These are phyloP conservation scores for Donacobius atricapilla DNA, from an alignment of 2,113 vertebrate species.

Conservation along the genomic window DNA sequence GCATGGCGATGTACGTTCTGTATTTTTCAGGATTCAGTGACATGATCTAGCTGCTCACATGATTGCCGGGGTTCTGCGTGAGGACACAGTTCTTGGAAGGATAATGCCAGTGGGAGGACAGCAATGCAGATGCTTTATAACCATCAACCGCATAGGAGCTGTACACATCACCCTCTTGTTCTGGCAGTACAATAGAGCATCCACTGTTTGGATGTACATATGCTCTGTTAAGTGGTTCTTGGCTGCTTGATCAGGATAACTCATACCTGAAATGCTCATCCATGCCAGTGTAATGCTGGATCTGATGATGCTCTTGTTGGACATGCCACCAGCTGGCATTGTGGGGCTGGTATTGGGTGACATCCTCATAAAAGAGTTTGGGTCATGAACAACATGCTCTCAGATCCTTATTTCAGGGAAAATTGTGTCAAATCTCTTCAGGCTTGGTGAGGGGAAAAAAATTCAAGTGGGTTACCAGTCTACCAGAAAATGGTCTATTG, in stretches of 20 bases:
- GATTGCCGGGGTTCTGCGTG: background rate
- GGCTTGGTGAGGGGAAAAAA: background rate
- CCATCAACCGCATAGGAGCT: background rate
- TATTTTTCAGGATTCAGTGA: background rate
- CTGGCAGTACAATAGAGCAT: background rate
- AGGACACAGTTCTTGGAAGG: background rate
- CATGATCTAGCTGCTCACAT: background rate
- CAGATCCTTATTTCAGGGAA: background rate
- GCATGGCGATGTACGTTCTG: fast-evolving
- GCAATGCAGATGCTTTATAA: background rate
- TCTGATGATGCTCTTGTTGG: background rate
- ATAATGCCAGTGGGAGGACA: background rate
- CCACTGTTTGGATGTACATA: background rate
- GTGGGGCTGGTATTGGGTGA: background rate
- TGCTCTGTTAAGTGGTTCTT: background rate
- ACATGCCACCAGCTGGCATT: background rate
- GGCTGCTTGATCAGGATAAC: background rate
- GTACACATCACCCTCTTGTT: background rate
- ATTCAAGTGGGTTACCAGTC: background rate
- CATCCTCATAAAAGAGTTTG: background rate
- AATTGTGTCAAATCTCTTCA: background rate
- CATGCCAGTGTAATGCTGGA: background rate
- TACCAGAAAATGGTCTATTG: background rate
- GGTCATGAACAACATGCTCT: background rate
- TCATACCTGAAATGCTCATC: background rate